These are phyloP conservation scores for Acromyrmex echinatior DNA, from an alignment of 1,140 invertebrate genomes.

Conservation along the genomic window DNA sequence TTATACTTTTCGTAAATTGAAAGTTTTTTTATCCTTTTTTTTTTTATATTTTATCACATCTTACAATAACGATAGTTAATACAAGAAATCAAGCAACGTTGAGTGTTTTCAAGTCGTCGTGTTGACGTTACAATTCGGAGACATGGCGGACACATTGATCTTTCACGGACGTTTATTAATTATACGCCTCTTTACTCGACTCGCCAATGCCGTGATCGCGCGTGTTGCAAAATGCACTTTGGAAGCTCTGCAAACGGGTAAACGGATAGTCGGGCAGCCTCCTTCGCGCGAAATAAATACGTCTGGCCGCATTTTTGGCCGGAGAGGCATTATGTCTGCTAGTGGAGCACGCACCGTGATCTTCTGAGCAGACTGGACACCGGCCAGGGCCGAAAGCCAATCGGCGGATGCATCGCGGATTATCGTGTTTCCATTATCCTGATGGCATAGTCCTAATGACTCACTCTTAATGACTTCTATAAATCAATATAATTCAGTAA, in stretches of 20 bases:
- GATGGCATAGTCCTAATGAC: conserved; percentile 39
- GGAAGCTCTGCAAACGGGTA: conserved; percentile 62
- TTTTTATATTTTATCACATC: neutral
- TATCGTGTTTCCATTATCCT: conserved; percentile 78
- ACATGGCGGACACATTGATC: neutral
- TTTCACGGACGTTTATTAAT: conserved; percentile 54
- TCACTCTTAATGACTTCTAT: neutral
- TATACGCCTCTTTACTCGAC: neutral
- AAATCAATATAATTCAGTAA: neutral
- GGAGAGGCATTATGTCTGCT: conserved; percentile 75
- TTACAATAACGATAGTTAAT: neutral
- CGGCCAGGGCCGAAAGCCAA: conserved; percentile 81
- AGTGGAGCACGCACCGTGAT: conserved; percentile 46
- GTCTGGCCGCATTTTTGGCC: conserved; percentile 79
- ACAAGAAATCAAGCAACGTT: neutral
- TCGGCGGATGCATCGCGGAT: conserved; percentile 69
- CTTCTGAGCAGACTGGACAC: conserved; percentile 75
- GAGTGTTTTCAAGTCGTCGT: neutral
- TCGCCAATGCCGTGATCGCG: conserved; percentile 20
- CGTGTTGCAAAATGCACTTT: conserved; percentile 66
- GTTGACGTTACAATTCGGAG: conserved; percentile 8
- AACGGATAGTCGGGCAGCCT: conserved; percentile 70
- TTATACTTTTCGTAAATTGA: neutral
- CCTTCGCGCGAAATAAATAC: conserved; percentile 80
- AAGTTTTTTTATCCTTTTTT: neutral